A percentile compares a stretch with the other conserved stretches of the same genome.
phyloP scores from a whole-genome alignment of 2,888 invertebrate genomes.

The Cheilosia vernalis region DNA sequence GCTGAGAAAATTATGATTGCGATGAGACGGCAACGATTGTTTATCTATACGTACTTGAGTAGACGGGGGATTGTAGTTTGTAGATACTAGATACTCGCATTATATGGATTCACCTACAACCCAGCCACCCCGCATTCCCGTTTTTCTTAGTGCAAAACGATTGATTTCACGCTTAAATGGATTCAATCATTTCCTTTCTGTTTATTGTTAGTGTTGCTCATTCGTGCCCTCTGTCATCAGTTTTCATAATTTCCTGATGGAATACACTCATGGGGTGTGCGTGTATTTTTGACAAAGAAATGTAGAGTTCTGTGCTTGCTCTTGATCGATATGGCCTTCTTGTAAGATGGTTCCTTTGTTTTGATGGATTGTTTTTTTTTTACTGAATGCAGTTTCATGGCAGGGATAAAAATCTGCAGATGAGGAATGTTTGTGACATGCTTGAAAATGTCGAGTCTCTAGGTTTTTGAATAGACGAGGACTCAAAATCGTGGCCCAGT shows the following conservation, averaged over 20 bases:
- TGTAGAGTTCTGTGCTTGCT: not conserved
- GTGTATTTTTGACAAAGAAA: not conserved
- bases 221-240: slow-evolving; percentile 65
- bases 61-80: not conserved
- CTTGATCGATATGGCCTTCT: slow-evolving; percentile 20
- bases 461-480: too few relatives aligned
- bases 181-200: slow-evolving; percentile 59
- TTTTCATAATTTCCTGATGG: slow-evolving; percentile 61
- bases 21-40: slow-evolving; percentile 11
- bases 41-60: slow-evolving; percentile 3
- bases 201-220: slow-evolving; percentile 51
- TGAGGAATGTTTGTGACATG: slow-evolving; percentile 4
- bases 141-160: slow-evolving; percentile 59
- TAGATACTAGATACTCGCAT: not conserved
- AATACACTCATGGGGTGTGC: slow-evolving; percentile 27
- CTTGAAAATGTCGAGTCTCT: slow-evolving; percentile 21
- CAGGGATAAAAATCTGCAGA: slow-evolving; percentile 56
- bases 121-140: slow-evolving; percentile 11
- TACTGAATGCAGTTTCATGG: slow-evolving; percentile 24
- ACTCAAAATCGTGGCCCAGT: too few relatives aligned
- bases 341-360: slow-evolving; percentile 16
- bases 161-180: slow-evolving; percentile 72
- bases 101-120: slow-evolving; percentile 31
- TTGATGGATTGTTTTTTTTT: not conserved
- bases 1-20: slow-evolving; percentile 45